Conservation (phyloP, 2,888 invertebrate species). For the Crematogaster levior region DNA sequence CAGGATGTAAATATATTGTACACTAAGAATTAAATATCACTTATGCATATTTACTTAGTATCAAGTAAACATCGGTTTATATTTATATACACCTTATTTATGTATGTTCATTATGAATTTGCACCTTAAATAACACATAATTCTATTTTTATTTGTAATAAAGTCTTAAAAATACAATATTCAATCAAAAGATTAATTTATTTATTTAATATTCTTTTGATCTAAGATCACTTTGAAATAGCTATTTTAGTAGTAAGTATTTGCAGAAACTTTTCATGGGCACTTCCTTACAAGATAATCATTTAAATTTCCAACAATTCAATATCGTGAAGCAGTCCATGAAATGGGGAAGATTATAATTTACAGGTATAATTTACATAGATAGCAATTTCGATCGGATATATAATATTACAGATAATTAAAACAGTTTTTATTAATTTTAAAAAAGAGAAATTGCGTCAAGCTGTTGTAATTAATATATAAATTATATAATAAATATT, state of each 20-base stretch:
- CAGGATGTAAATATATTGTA: neutral
- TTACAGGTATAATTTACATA: constrained; percentile 64
- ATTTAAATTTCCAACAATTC: constrained; percentile 55
- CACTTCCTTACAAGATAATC: constrained; percentile 53
- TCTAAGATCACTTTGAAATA: neutral
- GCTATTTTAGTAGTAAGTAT: neutral
- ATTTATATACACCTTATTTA: too few species aligned
- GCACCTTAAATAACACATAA: neutral
- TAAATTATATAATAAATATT: neutral
- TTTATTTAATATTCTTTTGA: neutral
- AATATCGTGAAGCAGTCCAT: constrained; percentile 65
- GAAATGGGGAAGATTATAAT: constrained; percentile 50
- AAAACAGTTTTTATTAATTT: too few species aligned
- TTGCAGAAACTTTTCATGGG: constrained; percentile 85
- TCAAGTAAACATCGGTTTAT: neutral
- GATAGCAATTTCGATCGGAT: neutral
- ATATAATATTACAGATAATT: too few species aligned
- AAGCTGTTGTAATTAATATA: too few species aligned
- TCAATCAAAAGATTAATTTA: neutral
- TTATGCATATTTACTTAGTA: neutral
- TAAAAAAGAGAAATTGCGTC: too few species aligned
- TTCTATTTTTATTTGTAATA: neutral
- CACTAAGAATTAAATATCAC: too few species aligned
- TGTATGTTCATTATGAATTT: neutral
- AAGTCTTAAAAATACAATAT: neutral